Percentiles rank a stretch among this genome's conserved stretches.
Conservation (phyloP, 2,113 vertebrate species). For the Scolopax mira region DNA sequence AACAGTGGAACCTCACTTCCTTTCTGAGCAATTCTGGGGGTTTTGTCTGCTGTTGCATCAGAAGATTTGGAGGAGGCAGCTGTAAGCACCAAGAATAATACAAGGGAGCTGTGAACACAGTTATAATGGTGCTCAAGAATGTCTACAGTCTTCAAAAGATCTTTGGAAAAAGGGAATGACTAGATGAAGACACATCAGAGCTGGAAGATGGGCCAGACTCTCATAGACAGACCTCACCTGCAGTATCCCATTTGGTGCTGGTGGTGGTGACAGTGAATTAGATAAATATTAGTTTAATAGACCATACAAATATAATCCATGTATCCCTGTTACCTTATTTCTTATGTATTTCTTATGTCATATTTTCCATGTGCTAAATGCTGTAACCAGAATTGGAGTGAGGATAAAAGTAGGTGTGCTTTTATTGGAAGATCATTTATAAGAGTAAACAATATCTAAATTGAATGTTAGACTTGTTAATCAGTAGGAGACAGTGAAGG, state of each 20-base stretch:
- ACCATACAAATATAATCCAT: not conserved
- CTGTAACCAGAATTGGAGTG: not conserved
- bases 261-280: not conserved
- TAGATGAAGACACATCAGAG: not conserved
- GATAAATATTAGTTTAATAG: not conserved
- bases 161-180: not conserved
- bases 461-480: not conserved
- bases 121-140: not conserved
- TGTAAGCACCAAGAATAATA: not conserved
- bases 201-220: not conserved
- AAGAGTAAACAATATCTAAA: not conserved
- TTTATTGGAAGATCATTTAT: not conserved
- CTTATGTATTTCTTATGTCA: not conserved
- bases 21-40: not conserved
- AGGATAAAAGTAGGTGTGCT: not conserved
- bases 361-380: not conserved
- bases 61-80: not conserved
- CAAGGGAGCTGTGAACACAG: not conserved
- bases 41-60: not conserved
- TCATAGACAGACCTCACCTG: not conserved
- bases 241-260: not conserved
- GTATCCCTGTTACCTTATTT: not conserved
- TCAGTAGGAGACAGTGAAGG: not conserved
- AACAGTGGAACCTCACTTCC: not conserved
- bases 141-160: not conserved